Conservation (phyloP, 2,113 vertebrate genomes). For the Spea bombifrons region DNA sequence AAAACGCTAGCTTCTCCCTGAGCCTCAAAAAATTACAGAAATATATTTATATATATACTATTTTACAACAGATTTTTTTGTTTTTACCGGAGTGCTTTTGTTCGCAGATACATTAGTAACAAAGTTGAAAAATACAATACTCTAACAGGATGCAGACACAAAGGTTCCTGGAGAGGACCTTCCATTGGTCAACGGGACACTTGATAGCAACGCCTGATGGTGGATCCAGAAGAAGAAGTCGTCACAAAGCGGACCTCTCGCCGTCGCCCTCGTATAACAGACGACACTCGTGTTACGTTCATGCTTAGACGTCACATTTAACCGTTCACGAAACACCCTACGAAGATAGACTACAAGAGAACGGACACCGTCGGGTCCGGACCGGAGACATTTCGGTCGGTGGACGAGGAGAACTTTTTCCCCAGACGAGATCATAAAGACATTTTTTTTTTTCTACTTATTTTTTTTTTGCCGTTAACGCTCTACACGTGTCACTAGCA, state of each 20-base stretch:
- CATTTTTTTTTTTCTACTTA: background rate
- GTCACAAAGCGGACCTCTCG: too few relatives aligned
- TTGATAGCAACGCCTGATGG: too few relatives aligned
- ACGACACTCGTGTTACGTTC: constrained; percentile 2
- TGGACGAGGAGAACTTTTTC: background rate
- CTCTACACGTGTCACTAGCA: constrained; percentile 33
- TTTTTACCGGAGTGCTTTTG: constrained; percentile 71
- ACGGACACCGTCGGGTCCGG: background rate
- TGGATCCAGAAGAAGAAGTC: too few relatives aligned
- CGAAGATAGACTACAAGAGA: background rate
- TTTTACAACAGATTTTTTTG: constrained; percentile 71
- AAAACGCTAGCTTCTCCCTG: constrained; percentile 82
- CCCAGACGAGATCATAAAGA: constrained; percentile 5
- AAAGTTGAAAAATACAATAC: constrained; percentile 74
- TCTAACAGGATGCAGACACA: constrained; percentile 52
- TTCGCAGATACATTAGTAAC: constrained; percentile 66
- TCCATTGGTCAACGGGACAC: too few relatives aligned
- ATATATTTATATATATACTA: constrained; percentile 73
- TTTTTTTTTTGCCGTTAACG: background rate
- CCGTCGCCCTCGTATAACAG: background rate
- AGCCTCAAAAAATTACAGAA: constrained; percentile 80
- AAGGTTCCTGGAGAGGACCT: constrained; percentile 5
- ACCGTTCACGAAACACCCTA: background rate
- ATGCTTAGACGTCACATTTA: too few relatives aligned
- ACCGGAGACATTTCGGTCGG: background rate